phyloP scores from a whole-genome alignment of 2,113 vertebrate species.

The Caranx ignobilis region DNA sequence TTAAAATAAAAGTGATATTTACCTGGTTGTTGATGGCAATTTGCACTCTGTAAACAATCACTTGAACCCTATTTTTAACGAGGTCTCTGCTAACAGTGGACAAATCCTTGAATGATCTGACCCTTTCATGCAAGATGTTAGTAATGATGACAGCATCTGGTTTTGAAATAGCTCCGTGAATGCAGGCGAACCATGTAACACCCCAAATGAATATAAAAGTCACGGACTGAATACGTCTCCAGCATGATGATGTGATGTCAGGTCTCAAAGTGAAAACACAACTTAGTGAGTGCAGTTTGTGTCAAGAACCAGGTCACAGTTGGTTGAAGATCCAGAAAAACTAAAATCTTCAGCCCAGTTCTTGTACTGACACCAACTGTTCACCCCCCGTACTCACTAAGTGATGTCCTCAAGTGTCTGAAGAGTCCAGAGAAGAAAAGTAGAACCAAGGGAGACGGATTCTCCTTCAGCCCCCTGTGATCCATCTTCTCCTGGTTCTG shows the following conservation, averaged over 20 bases:
- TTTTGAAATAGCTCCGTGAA: background rate
- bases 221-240: background rate
- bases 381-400: background rate
- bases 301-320: background rate
- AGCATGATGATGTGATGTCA: background rate
- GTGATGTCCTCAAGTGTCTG: background rate
- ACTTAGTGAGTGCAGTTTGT: background rate
- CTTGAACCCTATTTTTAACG: background rate
- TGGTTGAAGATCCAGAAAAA: background rate
- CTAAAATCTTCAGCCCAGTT: background rate
- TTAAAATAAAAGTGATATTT: no score
- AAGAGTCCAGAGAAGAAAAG: conserved; percentile 1
- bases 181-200: background rate
- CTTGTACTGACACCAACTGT: background rate
- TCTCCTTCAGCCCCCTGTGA: background rate
- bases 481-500: background rate
- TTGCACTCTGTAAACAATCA: no score
- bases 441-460: background rate
- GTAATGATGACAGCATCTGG: conserved; percentile 1
- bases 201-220: no score
- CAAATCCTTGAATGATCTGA: background rate
- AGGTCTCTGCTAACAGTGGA: conserved; percentile 4
- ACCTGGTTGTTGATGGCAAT: no score
- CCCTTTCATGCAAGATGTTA: no score
- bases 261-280: background rate